Evolutionary conservation across 2,888 invertebrate genomes (phyloP), one percentile per base, ranked within the genome.

Genomic region (Drosophila aldrichi): DNA sequence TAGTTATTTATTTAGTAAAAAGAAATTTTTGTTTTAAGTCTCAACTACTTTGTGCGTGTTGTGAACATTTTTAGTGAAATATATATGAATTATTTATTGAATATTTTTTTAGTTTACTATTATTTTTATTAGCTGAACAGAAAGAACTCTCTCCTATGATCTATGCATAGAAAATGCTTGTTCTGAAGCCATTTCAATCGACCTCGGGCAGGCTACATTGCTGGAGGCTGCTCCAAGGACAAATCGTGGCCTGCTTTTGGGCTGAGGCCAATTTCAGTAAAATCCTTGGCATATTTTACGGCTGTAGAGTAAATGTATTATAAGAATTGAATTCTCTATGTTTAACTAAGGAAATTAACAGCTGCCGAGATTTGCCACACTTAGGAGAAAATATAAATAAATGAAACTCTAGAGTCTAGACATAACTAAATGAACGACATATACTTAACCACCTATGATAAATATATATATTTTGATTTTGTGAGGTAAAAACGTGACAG

Each of bases 61-160:
- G 75, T 78, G 78, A 69, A 82, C 70, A 57, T 73, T 77, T 75
- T 54, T 68, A 79, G 76, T 74, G 59, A 86, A 78, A 68, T 75
- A 84, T 75, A 84, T 72, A 82, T 76, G 62, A 84, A 65, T 72
- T 83, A 88, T 85, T 85, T 88, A 85, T 85, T 88, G 79, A 66
- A 55, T 34, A 67, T 68, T 75, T 52, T 65, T 40, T 44, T 38
- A 51, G 25, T 38, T 43, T 44, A 18, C 43, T 44, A 14, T 51
- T 55, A 20, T 65, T 34, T 40, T n/a, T 14, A 44, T 32, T 38
- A 12, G 34, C 16, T 25, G 54, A 10, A 10, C 10, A 32, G n/a
- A 32, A 55, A 32, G n/a, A 32, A 55, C 34, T 12, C 22, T 40
- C 40, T 60, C 22, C 14, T 43, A 61, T 40, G 25, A 40, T 43